Conservation (phyloP, 2,113 vertebrate species). For the Conger conger region DNA sequence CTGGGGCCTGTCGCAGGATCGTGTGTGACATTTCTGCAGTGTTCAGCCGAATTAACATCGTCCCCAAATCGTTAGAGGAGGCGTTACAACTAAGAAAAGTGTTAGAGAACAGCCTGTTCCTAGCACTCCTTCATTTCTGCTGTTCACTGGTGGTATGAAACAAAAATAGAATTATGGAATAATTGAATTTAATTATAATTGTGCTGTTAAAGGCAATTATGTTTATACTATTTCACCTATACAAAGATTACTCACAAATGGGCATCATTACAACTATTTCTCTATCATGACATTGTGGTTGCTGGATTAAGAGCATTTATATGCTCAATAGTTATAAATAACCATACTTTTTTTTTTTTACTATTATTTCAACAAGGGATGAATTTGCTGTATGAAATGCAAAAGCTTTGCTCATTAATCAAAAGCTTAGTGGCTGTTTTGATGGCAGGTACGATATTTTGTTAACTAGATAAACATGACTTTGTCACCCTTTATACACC, state of each 20-base stretch:
- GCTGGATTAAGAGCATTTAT: background rate
- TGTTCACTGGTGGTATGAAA: too few relatives aligned
- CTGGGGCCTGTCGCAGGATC: constrained; percentile 59
- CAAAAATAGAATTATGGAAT: too few relatives aligned
- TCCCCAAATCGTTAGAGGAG: constrained; percentile 42
- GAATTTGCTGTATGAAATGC: constrained; percentile 15
- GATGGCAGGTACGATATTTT: constrained; percentile 27
- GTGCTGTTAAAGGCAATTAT: too few relatives aligned
- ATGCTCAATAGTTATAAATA: background rate
- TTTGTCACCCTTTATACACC: constrained; percentile 28
- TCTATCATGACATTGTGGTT: background rate
- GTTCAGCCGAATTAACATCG: constrained; percentile 53
- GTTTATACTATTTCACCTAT: too few relatives aligned
- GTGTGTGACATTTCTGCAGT: constrained; percentile 53
- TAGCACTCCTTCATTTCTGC: too few relatives aligned
- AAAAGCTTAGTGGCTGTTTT: constrained; percentile 8
- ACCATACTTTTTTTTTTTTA: background rate
- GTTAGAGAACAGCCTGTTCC: background rate
- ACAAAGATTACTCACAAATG: too few relatives aligned
- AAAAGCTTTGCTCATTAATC: background rate
- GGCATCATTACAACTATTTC: background rate
- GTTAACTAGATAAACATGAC: constrained; percentile 31
- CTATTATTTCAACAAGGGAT: background rate
- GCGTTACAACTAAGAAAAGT: constrained; percentile 37
- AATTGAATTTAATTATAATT: too few relatives aligned